These are phyloP conservation scores for Mythimna lalbum DNA, from an alignment of 2,888 invertebrate species.

Conservation along the genomic window DNA sequence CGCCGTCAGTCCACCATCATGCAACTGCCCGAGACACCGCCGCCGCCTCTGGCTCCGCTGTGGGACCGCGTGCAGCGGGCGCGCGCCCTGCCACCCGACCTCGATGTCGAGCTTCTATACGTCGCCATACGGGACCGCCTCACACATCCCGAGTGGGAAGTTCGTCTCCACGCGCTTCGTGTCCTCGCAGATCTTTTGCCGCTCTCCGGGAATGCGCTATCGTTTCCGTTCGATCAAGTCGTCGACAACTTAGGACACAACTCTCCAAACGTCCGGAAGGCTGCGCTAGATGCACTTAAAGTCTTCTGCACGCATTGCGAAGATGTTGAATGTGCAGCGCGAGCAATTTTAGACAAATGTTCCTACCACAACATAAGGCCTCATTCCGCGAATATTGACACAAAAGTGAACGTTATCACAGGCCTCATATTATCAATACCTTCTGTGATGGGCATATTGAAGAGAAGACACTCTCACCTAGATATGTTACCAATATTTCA, in stretches of 20 bases:
- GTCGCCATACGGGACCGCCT: slow-evolving; percentile 93
- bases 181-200: slow-evolving; percentile 95
- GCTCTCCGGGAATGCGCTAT: slow-evolving; percentile 92
- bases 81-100: slow-evolving; percentile 93
- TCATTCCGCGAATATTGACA: slow-evolving; percentile 87
- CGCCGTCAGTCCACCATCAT: slow-evolving; percentile 79
- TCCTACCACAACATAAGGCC: slow-evolving; percentile 91
- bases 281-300: slow-evolving; percentile 94
- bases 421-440: slow-evolving; percentile 92
- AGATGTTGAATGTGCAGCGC: slow-evolving; percentile 92
- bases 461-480: slow-evolving; percentile 84
- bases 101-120: slow-evolving; percentile 92
- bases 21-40: slow-evolving; percentile 87
- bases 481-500: slow-evolving; percentile 89
- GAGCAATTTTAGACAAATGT: slow-evolving; percentile 92
- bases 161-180: slow-evolving; percentile 95
- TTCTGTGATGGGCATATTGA: slow-evolving; percentile 91
- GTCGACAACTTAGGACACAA: slow-evolving; percentile 95
- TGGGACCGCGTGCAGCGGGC: slow-evolving; percentile 96
- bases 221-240: slow-evolving; percentile 93
- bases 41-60: slow-evolving; percentile 92
- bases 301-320: slow-evolving; percentile 93
- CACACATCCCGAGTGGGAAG: slow-evolving; percentile 95
- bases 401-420: slow-evolving; percentile 91
- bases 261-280: slow-evolving; percentile 95